Percentiles rank a stretch among this genome's conserved stretches.
Conservation (phyloP, 1,140 invertebrate genomes). For the Pteromalus puparum region DNA sequence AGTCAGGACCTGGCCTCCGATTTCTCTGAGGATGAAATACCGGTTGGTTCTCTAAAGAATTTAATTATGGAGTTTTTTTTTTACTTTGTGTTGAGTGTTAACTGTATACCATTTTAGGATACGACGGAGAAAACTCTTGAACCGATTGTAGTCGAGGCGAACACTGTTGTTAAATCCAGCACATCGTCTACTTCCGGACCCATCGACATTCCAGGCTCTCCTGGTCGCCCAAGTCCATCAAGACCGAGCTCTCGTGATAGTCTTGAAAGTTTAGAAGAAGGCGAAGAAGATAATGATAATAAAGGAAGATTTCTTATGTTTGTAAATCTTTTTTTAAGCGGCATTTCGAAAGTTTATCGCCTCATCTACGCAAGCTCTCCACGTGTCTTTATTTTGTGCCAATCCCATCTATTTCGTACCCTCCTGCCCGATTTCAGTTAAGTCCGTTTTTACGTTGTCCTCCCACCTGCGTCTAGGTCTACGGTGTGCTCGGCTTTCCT, state of each 20-base stretch:
- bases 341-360: no score
- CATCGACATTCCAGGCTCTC: constrained; percentile 81
- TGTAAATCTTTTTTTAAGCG: no score
- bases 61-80: background rate
- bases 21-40: constrained; percentile 68
- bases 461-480: no score
- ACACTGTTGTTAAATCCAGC: constrained; percentile 73
- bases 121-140: constrained; percentile 64
- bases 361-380: no score
- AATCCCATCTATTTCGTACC: no score
- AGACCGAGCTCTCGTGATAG: constrained; percentile 78
- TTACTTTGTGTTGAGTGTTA: background rate
- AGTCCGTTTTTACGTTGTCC: no score
- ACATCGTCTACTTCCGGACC: constrained; percentile 73
- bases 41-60: constrained; percentile 56
- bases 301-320: background rate
- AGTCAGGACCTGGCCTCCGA: constrained; percentile 67
- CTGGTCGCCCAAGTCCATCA: constrained; percentile 77
- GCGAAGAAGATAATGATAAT: constrained; percentile 74
- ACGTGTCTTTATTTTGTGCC: no score
- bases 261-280: constrained; percentile 78
- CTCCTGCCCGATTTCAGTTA: no score
- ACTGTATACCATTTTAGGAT: constrained; percentile 56
- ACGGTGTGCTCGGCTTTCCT: no score
- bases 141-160: constrained; percentile 62